phyloP scores from a whole-genome alignment of 53 echinoderm and acorn worm genomes.

The Astropecten irregularis region DNA sequence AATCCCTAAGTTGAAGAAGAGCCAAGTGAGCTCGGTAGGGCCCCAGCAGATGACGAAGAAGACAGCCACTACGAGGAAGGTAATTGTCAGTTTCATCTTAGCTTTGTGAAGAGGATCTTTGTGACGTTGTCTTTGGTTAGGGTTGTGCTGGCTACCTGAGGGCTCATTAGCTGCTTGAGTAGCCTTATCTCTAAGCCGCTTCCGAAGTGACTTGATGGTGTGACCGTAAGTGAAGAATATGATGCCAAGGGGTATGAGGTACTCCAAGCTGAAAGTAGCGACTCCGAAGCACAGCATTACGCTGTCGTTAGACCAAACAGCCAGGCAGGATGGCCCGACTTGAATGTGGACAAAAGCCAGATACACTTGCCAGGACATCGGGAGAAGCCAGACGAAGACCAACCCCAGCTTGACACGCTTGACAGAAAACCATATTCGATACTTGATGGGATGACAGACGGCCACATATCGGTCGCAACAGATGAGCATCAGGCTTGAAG shows the following conservation, averaged over 20 bases:
- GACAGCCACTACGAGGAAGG: slow-evolving; percentile 22
- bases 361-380: slow-evolving; percentile 15
- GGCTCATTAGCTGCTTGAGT: background rate
- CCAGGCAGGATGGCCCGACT: background rate
- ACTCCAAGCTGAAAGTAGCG: slow-evolving; percentile 33
- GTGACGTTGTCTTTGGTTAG: background rate
- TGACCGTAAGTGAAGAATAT: slow-evolving; percentile 12
- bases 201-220: slow-evolving; percentile 13
- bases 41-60: slow-evolving; percentile 45
- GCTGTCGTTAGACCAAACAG: background rate
- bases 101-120: slow-evolving; percentile 30
- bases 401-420: slow-evolving; percentile 4
- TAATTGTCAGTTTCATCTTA: slow-evolving; percentile 16
- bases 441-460: slow-evolving; percentile 3
- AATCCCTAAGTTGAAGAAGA: slow-evolving; percentile 20
- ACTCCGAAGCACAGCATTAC: background rate
- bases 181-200: background rate
- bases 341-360: slow-evolving; percentile 15
- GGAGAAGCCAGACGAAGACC: background rate
- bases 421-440: slow-evolving; percentile 23
- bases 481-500: slow-evolving; percentile 23
- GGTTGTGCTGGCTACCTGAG: background rate
- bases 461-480: slow-evolving; percentile 29
- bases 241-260: background rate
- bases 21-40: slow-evolving; percentile 24